phyloP scores from a whole-genome alignment of 2,113 vertebrate species.

The Herpetotheres cachinnans region DNA sequence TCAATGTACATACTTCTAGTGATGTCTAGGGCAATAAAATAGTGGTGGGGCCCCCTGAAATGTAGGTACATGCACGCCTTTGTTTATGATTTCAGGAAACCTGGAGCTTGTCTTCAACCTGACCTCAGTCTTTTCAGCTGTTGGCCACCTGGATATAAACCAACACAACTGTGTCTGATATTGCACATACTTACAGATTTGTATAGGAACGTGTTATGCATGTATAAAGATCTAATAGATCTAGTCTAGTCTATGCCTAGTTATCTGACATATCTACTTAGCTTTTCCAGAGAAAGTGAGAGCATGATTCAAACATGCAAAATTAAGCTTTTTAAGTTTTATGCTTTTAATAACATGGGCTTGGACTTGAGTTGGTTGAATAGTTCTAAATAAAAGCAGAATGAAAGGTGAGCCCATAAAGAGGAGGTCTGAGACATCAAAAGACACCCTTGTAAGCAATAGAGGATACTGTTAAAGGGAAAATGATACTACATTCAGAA shows the following conservation, averaged over 20 bases:
- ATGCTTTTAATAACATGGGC: background rate
- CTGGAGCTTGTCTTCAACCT: background rate
- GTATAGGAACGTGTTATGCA: background rate
- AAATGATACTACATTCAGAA: background rate
- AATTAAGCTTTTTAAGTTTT: background rate
- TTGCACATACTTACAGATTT: background rate
- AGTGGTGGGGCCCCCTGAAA: background rate
- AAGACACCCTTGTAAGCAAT: background rate
- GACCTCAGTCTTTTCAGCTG: background rate
- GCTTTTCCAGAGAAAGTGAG: background rate
- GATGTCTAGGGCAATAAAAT: background rate
- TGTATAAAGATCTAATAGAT: background rate
- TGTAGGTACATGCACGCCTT: background rate
- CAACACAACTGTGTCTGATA: background rate
- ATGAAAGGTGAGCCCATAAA: background rate
- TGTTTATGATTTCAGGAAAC: background rate
- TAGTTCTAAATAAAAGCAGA: background rate
- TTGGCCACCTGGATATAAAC: background rate
- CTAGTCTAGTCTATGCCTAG: background rate
- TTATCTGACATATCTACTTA: background rate
- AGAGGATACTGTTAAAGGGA: background rate
- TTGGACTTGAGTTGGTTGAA: background rate
- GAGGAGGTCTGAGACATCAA: slow-evolving; percentile 1
- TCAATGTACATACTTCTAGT: background rate
- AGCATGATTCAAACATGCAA: background rate